These are phyloP conservation scores for Oryctes rhinoceros DNA, from an alignment of 1,140 invertebrate genomes.

Conservation along the genomic window DNA sequence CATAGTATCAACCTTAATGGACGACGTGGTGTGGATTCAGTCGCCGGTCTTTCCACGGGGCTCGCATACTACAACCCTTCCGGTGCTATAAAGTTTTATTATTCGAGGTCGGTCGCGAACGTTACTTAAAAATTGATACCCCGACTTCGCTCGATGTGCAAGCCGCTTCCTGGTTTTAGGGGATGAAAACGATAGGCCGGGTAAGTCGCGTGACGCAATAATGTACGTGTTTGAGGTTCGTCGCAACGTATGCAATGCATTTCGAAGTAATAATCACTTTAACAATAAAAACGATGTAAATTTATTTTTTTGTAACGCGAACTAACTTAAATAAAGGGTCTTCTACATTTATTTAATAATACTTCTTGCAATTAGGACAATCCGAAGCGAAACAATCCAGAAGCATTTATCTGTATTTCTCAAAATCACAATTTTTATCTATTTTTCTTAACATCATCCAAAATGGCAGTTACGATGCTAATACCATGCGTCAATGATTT, in stretches of 20 bases:
- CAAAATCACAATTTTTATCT: no score
- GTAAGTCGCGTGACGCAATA: background rate
- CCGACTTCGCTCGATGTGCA: background rate
- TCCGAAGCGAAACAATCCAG: no score
- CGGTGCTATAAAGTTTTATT: constrained; percentile 29
- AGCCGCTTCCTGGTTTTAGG: background rate
- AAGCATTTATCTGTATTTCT: no score
- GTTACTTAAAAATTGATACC: constrained; percentile 34
- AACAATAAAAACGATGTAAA: no score
- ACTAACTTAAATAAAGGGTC: no score
- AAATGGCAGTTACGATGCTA: no score
- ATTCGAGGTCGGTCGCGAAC: constrained; percentile 1
- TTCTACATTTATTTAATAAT: no score
- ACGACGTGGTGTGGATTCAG: background rate
- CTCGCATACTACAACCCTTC: constrained; percentile 7
- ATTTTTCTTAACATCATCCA: no score
- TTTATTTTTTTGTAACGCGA: no score
- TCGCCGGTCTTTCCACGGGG: background rate
- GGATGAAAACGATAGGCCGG: background rate
- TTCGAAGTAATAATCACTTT: no score
- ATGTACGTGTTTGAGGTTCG: background rate
- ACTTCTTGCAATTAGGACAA: no score
- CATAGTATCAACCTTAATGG: background rate
- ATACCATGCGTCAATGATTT: no score
- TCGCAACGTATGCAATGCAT: background rate